These are phyloP conservation scores for Myodes glareolus DNA, from an alignment of 2,113 vertebrate species.

Conservation along the genomic window DNA sequence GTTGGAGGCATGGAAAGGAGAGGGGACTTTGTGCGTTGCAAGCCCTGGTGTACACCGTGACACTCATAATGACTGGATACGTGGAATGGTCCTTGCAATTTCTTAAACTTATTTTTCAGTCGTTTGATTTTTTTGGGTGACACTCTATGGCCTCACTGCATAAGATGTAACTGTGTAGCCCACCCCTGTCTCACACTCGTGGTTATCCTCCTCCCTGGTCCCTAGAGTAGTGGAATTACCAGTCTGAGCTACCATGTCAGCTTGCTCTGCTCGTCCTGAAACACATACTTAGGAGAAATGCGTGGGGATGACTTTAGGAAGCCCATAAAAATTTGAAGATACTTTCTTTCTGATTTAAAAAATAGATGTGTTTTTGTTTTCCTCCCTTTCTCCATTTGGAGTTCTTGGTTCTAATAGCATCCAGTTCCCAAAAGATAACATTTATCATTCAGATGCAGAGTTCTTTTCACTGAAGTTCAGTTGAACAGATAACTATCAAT, in stretches of 20 bases:
- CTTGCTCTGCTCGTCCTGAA: background rate
- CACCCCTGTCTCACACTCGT: background rate
- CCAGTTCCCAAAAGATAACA: background rate
- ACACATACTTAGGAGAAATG: background rate
- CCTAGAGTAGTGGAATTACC: background rate
- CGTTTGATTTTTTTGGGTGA: background rate
- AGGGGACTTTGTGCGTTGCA: background rate
- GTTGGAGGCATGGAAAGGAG: background rate
- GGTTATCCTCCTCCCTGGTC: background rate
- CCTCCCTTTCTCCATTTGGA: slow-evolving; percentile 26
- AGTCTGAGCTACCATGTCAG: too few relatives aligned
- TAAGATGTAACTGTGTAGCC: background rate
- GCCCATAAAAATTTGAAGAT: slow-evolving; percentile 48
- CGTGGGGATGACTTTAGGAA: background rate
- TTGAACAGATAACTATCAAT: slow-evolving; percentile 53
- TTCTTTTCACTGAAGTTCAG: slow-evolving; percentile 58
- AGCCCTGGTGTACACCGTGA: background rate
- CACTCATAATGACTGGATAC: background rate
- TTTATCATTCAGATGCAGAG: slow-evolving; percentile 45
- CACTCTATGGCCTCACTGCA: background rate
- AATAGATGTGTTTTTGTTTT: slow-evolving; percentile 41
- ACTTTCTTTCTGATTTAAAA: slow-evolving; percentile 25
- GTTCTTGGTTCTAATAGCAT: slow-evolving; percentile 33
- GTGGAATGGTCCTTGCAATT: background rate
- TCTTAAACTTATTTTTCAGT: background rate